Conservation (phyloP, 2,797 vertebrate genomes). For the Moxostoma hubbsi region DNA sequence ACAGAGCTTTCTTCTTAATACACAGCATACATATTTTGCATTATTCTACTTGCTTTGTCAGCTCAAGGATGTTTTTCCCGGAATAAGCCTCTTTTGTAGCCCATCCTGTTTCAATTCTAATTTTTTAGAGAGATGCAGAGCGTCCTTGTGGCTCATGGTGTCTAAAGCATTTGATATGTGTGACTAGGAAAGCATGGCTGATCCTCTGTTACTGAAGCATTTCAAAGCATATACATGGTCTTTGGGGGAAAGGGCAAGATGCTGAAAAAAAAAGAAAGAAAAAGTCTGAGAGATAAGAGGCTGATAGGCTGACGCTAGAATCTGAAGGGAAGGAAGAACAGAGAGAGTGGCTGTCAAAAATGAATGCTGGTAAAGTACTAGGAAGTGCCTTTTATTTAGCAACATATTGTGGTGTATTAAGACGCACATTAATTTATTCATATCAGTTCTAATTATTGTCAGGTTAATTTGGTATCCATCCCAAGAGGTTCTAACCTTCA, state of each 20-base stretch:
- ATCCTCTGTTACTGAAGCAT: constrained; percentile 72
- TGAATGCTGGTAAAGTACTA: constrained; percentile 39
- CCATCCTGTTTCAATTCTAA: constrained; percentile 49
- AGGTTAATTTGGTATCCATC: constrained; percentile 41
- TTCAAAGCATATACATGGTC: constrained; percentile 69
- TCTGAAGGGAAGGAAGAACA: constrained; percentile 61
- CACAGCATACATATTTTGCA: constrained; percentile 54
- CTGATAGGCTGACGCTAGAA: constrained; percentile 59
- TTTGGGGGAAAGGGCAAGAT: constrained; percentile 63
- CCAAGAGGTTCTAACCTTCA: constrained; percentile 36
- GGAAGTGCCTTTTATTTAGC: constrained; percentile 35
- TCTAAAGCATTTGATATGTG: constrained; percentile 75
- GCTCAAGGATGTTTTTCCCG: constrained; percentile 56
- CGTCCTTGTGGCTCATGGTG: constrained; percentile 70
- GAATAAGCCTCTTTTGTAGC: constrained; percentile 57
- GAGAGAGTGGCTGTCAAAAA: constrained; percentile 65
- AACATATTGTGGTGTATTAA: constrained; percentile 23
- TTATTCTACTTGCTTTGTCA: constrained; percentile 62
- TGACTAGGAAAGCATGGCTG: constrained; percentile 76
- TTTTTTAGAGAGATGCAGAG: constrained; percentile 68
- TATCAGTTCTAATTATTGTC: constrained; percentile 26
- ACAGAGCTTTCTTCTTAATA: constrained; percentile 17
- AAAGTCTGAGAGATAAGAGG: constrained; percentile 70
- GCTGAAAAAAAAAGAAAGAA: constrained; percentile 63
- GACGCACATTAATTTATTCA: constrained; percentile 35